Conservation (phyloP, 2,888 invertebrate genomes). For the Drosophila paucipuncta region DNA sequence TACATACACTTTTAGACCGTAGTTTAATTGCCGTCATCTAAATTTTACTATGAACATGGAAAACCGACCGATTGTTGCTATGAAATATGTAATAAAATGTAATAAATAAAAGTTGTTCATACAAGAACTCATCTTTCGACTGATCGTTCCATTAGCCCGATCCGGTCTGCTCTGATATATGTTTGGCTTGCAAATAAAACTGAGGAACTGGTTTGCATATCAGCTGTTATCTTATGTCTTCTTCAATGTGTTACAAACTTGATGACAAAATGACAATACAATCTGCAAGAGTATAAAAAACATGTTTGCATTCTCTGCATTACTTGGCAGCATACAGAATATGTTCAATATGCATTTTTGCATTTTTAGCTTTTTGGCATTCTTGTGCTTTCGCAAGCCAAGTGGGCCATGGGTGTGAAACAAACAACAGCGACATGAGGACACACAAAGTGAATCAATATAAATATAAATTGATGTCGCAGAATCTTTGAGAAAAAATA, state of each 20-base stretch:
- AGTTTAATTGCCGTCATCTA: not conserved
- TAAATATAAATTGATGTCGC: constrained; percentile 21
- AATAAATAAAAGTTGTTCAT: too few relatives aligned
- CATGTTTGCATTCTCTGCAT: constrained; percentile 54
- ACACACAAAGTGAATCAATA: constrained; percentile 28
- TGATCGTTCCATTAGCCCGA: too few relatives aligned
- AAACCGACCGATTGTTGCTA: not conserved
- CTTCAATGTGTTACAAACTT: not conserved
- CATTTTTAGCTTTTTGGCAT: constrained; percentile 22
- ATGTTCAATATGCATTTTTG: constrained; percentile 41
- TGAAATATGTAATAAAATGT: too few relatives aligned
- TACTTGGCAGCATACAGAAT: constrained; percentile 55
- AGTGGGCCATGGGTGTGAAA: constrained; percentile 52
- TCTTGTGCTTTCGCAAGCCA: constrained; percentile 30
- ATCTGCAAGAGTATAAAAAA: not conserved
- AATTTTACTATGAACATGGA: not conserved
- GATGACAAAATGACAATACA: not conserved
- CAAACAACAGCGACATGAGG: constrained; percentile 15
- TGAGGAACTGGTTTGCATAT: not conserved
- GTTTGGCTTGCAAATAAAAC: not conserved
- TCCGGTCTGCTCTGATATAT: too few relatives aligned
- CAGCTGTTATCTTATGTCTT: not conserved
- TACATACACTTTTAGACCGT: not conserved
- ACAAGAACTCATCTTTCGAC: too few relatives aligned
- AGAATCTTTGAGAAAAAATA: not conserved